Evolutionary conservation across 2,797 vertebrate genomes (phyloP).

Genomic region (Rhynchotus rufescens): DNA sequence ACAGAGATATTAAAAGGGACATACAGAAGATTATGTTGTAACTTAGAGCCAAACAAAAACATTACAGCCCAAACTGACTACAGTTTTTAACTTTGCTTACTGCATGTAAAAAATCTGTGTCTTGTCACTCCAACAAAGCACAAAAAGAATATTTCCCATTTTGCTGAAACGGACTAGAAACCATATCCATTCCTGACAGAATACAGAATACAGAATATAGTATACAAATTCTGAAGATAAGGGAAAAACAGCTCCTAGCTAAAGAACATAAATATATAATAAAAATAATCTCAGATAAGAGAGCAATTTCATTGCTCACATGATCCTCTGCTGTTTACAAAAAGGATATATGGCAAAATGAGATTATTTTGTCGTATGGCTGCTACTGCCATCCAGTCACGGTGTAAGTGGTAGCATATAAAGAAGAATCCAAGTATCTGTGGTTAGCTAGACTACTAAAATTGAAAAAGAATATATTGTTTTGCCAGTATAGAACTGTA

Average conservation of each 20-base stretch:
- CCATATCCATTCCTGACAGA: slow-evolving; percentile 11
- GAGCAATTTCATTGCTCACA: slow-evolving; percentile 31
- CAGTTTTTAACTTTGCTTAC: neutral
- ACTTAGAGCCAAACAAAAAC: neutral
- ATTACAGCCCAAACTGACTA: neutral
- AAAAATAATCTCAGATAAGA: neutral
- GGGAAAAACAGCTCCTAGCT: slow-evolving; percentile 36
- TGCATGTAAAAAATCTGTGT: too few relatives aligned
- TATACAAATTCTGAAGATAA: slow-evolving; percentile 10
- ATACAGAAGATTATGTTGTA: neutral
- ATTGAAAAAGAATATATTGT: neutral
- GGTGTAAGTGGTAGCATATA: neutral
- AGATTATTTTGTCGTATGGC: slow-evolving; percentile 8
- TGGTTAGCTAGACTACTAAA: neutral
- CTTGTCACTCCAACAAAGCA: neutral
- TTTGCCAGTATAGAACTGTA: neutral
- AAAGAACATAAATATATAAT: slow-evolving; percentile 12
- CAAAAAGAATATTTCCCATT: neutral
- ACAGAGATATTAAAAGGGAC: neutral
- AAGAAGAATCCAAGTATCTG: slow-evolving; percentile 12
- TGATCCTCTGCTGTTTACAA: neutral
- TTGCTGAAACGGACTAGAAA: slow-evolving; percentile 19
- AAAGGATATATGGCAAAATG: slow-evolving; percentile 34
- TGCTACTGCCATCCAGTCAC: neutral
- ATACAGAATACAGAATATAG: too few relatives aligned